Conservation (phyloP, 1,140 invertebrate genomes). For the Piezodorus guildinii region DNA sequence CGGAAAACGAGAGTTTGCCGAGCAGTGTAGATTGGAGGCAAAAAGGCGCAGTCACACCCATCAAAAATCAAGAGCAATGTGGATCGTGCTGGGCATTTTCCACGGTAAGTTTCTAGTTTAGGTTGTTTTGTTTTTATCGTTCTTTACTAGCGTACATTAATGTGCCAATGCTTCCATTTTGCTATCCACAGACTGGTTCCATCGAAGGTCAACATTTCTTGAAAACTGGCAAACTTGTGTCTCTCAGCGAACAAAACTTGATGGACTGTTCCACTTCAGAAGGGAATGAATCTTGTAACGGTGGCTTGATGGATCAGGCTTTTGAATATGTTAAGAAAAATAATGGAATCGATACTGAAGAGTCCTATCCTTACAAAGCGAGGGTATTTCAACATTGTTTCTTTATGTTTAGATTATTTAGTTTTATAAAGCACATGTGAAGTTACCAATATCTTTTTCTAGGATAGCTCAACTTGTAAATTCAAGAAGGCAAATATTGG, state of each 20-base stretch:
- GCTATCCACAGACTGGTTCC: conserved; percentile 61
- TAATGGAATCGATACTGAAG: conserved; percentile 81
- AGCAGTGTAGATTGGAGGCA: too few species aligned
- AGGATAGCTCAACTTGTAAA: conserved; percentile 9
- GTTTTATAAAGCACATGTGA: too few species aligned
- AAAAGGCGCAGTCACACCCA: too few species aligned
- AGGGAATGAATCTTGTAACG: conserved; percentile 92
- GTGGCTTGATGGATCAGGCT: conserved; percentile 87
- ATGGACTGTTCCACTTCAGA: conserved; percentile 83
- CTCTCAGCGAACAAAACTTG: conserved; percentile 93
- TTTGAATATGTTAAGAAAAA: conserved; percentile 89
- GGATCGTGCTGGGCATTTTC: too few species aligned
- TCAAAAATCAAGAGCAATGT: too few species aligned
- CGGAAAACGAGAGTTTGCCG: too few species aligned
- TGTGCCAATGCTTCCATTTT: too few species aligned
- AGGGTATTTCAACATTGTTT: neutral
- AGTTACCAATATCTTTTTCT: neutral
- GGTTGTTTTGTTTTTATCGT: too few species aligned
- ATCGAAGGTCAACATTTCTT: conserved; percentile 92
- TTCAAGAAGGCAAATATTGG: conserved; percentile 44
- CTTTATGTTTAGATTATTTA: too few species aligned
- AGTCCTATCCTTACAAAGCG: conserved; percentile 65
- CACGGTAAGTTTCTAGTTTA: too few species aligned
- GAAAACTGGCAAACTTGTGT: conserved; percentile 68
- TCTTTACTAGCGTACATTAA: too few species aligned